Base-by-base conservation (phyloP, 92 coral and sea anemone genomes). In the Bergia puertoricense region DNA sequence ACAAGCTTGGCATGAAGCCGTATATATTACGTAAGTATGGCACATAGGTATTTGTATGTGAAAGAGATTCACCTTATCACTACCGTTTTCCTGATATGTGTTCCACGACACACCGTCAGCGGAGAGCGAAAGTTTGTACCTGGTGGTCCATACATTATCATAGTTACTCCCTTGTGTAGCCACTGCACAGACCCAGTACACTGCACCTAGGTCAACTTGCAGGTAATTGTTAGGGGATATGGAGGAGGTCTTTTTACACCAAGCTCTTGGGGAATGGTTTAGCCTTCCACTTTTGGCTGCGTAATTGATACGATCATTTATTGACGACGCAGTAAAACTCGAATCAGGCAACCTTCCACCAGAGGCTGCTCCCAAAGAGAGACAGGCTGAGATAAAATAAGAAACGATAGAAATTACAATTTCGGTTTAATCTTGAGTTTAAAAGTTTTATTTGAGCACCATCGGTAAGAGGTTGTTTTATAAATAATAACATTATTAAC, bases 251-350 rank as follows among this genome's bases (percentile, higher is more conserved):
- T 43, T 0, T 44, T 76, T 46, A 10, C 80, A 76, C 80, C 56
- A 76, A 16, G 80, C 80, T 1, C 3, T 0, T 8, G 80, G 36
- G 38, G 56, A 44, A 44, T 43, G 36, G 80, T 76, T 42, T 9
- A 76, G 80, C 80, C 80, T 76, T 76, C 80, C 80, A 6, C 7
- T 5, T 76, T 76, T 76, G 45, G 79, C 79, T 40, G 4, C 16
- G 14, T 9, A 75, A 30, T 30, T 30, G 22, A 0, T 0, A 13
- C 0, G 2, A 8, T 8, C 2, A 13, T 0, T 0, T 1, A 18
- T 3, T 76, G 80, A 43, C 3, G 80, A 76, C 30, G 80, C 80
- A 42, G 54, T 41, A 15, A 76, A 41, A 76, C 80, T 76, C 0
- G 80, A 76, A 23, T 44, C 56, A 41, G 80, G 80, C 30, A 76